A percentile compares a stretch with the other conserved stretches of the same genome.
These are phyloP conservation scores for Sitodiplosis mosellana DNA, from an alignment of 1,140 invertebrate species.

Conservation along the genomic window DNA sequence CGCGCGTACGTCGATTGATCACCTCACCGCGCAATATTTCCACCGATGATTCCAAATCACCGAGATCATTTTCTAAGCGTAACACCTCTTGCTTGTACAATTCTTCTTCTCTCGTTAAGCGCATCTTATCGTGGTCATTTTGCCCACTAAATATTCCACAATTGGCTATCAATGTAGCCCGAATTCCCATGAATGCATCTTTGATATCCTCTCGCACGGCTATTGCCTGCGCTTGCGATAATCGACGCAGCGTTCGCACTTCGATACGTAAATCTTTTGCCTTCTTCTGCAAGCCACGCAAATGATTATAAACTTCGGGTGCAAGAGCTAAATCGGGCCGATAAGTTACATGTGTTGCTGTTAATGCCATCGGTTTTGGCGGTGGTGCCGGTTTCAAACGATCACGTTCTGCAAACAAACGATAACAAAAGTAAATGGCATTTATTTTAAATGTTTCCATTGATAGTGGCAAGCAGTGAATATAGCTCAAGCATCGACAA, in stretches of 20 bases:
- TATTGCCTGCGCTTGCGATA: conserved; percentile 79
- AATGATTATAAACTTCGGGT: conserved; percentile 71
- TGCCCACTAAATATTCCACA: conserved; percentile 38
- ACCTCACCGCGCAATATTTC: conserved; percentile 88
- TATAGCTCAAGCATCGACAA: no score
- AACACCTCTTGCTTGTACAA: conserved; percentile 81
- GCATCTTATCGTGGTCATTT: conserved; percentile 26
- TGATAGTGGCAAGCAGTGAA: not conserved
- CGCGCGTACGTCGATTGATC: conserved; percentile 81
- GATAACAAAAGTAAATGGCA: not conserved
- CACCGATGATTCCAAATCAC: conserved; percentile 83
- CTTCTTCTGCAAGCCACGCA: conserved; percentile 69
- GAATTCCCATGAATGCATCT: conserved; percentile 72
- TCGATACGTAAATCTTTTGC: conserved; percentile 78
- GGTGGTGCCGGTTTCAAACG: conserved; percentile 67
- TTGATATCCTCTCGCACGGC: conserved; percentile 78
- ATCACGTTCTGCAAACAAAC: conserved; percentile 42
- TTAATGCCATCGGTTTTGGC: conserved; percentile 59
- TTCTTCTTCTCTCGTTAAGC: conserved; percentile 59
- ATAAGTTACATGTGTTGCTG: conserved; percentile 26
- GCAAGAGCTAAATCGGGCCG: conserved; percentile 45
- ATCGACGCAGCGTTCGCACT: conserved; percentile 62
- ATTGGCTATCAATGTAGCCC: conserved; percentile 43
- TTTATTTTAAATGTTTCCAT: not conserved
- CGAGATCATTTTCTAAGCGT: conserved; percentile 77